phyloP scores from a whole-genome alignment of 2,888 invertebrate species.

The Azorinus chamasolen region DNA sequence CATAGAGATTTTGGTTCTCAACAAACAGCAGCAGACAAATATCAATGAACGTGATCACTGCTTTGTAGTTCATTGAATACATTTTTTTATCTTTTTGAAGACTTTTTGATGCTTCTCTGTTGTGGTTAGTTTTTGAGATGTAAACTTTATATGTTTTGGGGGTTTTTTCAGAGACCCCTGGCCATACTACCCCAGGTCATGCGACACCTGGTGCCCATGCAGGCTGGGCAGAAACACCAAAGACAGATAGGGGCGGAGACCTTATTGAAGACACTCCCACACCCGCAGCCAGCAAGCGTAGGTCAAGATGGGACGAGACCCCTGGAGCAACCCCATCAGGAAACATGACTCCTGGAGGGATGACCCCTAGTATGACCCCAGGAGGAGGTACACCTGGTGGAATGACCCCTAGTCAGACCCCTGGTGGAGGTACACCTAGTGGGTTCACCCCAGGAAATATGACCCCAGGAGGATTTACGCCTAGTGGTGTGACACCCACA shows the following conservation, averaged over 20 bases:
- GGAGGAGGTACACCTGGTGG: constrained; percentile 81
- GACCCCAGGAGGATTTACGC: constrained; percentile 86
- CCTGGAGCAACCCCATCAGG: constrained; percentile 89
- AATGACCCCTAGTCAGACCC: constrained; percentile 84
- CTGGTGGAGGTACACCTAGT: constrained; percentile 86
- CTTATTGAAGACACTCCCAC: constrained; percentile 95
- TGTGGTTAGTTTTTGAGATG: no score
- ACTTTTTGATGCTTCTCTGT: no score
- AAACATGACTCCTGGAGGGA: constrained; percentile 88
- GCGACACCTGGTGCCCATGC: constrained; percentile 88
- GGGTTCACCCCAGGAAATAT: constrained; percentile 83
- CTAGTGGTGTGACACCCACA: constrained; percentile 87
- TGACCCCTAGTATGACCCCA: constrained; percentile 85
- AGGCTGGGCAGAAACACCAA: constrained; percentile 99
- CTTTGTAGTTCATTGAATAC: no score
- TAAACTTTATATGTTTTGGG: no score
- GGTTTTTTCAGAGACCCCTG: constrained; percentile 16
- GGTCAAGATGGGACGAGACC: constrained; percentile 99
- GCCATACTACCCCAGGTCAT: constrained; percentile 91
- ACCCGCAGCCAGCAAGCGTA: constrained; percentile 96
- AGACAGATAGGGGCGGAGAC: constrained; percentile 92
- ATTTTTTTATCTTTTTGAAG: no score
- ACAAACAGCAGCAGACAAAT: no score
- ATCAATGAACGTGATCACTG: no score
- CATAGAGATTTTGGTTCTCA: no score